Percentiles rank a stretch among this genome's conserved stretches.
These are phyloP conservation scores for Anthoptus insignis DNA, from an alignment of 2,888 invertebrate genomes.

Conservation along the genomic window DNA sequence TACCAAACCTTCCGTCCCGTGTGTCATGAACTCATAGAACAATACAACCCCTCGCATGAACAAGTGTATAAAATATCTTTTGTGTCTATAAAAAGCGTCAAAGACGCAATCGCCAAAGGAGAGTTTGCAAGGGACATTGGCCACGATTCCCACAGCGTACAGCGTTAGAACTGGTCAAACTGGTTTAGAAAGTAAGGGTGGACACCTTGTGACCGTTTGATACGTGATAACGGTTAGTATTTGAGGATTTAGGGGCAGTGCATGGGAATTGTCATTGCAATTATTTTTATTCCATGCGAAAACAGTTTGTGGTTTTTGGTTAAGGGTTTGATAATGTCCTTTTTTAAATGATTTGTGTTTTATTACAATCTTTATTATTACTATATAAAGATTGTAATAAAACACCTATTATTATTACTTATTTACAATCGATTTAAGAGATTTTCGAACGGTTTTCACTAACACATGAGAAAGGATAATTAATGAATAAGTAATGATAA, in stretches of 20 bases:
- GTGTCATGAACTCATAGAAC: conserved; percentile 22
- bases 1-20: conserved; percentile 1
- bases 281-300: conserved; percentile 8
- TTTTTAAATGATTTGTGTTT: neutral
- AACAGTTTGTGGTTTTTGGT: neutral
- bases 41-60: conserved; percentile 44
- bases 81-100: conserved; percentile 38
- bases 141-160: conserved; percentile 76
- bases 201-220: conserved; percentile 58
- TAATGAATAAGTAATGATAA: no score
- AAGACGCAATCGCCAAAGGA: conserved; percentile 52
- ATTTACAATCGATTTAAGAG: no score
- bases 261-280: conserved; percentile 50
- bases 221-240: conserved; percentile 65
- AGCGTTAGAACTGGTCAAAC: conserved; percentile 71
- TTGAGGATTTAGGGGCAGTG: conserved; percentile 61
- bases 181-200: conserved; percentile 68
- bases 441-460: no score
- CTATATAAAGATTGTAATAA: no score
- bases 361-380: no score
- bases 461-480: no score
- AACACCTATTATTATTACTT: no score
- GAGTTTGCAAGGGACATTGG: conserved; percentile 59
- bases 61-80: conserved; percentile 57
- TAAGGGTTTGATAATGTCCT: neutral